Conservation (phyloP, 2,113 vertebrate species). For the Setophaga petechia region DNA sequence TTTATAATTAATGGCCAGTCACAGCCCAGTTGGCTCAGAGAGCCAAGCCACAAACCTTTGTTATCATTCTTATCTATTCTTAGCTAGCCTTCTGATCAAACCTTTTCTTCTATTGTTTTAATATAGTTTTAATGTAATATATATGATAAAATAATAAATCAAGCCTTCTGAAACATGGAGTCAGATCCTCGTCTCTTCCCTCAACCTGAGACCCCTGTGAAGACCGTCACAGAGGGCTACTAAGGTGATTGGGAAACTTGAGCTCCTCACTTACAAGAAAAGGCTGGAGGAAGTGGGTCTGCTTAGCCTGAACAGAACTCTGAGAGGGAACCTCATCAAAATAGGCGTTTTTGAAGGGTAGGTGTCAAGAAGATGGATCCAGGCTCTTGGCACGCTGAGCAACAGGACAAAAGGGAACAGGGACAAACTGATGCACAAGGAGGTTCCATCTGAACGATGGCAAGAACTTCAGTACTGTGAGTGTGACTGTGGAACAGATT, state of each 20-base stretch:
- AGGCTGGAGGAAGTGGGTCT: neutral
- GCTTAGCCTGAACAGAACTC: neutral
- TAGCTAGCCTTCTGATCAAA: too few species aligned
- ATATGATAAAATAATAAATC: too few species aligned
- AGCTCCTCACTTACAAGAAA: neutral
- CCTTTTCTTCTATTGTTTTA: too few species aligned
- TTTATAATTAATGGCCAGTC: too few species aligned
- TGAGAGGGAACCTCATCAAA: neutral
- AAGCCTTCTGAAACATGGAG: too few species aligned
- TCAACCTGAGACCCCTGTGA: too few species aligned
- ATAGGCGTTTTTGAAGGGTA: neutral
- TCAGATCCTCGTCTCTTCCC: too few species aligned
- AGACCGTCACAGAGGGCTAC: accelerated
- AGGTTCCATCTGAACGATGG: neutral
- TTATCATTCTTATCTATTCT: too few species aligned
- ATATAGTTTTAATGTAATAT: too few species aligned
- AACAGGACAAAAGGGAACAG: neutral
- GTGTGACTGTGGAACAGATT: neutral
- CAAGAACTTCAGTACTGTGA: neutral
- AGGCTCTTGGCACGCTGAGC: neutral
- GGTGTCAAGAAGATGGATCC: neutral
- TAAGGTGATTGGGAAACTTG: accelerated
- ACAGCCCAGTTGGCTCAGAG: too few species aligned
- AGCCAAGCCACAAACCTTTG: too few species aligned
- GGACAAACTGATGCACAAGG: neutral